These are phyloP conservation scores for Panagrolaimus sp. DNA, from an alignment of 1,140 invertebrate genomes.

Conservation along the genomic window DNA sequence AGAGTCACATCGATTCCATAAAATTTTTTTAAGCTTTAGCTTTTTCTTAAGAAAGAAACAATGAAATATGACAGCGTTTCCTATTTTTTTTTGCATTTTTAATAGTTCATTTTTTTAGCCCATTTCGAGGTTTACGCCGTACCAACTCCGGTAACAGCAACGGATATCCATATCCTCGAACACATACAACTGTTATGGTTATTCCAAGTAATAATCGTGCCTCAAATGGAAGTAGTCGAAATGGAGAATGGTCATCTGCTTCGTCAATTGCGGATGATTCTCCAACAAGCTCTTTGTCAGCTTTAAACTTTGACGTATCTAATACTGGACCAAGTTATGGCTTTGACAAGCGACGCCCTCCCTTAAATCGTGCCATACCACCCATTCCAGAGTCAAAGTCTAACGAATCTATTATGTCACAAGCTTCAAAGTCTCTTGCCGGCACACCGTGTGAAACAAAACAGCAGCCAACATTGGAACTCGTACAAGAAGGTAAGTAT, in stretches of 20 bases:
- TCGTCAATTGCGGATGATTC: slow-evolving; percentile 28
- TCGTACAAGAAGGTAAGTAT: slow-evolving; percentile 16
- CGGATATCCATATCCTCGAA: slow-evolving; percentile 39
- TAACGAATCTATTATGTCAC: slow-evolving; percentile 45
- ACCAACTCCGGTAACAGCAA: slow-evolving; percentile 24
- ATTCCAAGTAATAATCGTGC: slow-evolving; percentile 26
- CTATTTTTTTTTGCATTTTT: no score
- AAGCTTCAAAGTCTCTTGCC: slow-evolving; percentile 29
- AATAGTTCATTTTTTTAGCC: slow-evolving; percentile 34
- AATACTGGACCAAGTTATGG: slow-evolving; percentile 17
- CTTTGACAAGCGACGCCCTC: slow-evolving; percentile 28
- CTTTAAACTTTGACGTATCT: background rate
- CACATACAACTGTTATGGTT: slow-evolving; percentile 47
- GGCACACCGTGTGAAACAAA: slow-evolving; percentile 17
- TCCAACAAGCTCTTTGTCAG: slow-evolving; percentile 6
- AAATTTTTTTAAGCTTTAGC: no score
- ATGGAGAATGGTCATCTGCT: slow-evolving; percentile 24
- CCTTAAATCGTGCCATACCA: slow-evolving; percentile 46
- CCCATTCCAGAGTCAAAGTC: slow-evolving; percentile 49
- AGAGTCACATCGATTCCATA: no score
- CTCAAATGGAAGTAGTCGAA: background rate
- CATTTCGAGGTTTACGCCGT: slow-evolving; percentile 46
- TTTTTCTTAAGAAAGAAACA: no score
- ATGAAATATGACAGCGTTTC: no score
- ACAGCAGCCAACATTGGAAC: background rate